Base-by-base conservation (phyloP, 1,140 invertebrate species). In the Lucilia cuprina region DNA sequence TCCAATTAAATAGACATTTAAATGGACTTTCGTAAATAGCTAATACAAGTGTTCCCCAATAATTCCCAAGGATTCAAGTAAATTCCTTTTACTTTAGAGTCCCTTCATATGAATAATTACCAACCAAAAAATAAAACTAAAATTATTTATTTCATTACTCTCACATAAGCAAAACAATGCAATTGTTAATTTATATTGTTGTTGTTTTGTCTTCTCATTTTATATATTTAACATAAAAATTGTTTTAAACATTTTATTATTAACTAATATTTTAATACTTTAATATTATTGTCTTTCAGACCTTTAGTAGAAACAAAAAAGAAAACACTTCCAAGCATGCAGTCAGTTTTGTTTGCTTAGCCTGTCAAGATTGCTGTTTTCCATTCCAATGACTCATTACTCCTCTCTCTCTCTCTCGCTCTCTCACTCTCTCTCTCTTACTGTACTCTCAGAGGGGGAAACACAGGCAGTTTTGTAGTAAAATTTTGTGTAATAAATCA, bases 201-300 rank as follows among this genome's bases (percentile, higher is more conserved):
- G 41, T 41, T 25, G 13, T 35, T 75, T 75, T 30, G 13, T 30
- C 74, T 75, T 3, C 21, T 75, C 34, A 75, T 75, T 75, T 41
- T 21, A 30, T 74, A 74, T 25, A 14, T 75, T 21, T 30, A 30
- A 25, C 34, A 35, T 75, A 75, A 25, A 21, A 75, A 17, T 75
- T 75, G 74, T 77, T 77, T 77, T 14, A 74, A 74, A 74, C 30
- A 74, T 21, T 25, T 21, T 30, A 30, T 30, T 30, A 30, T 70
- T 70, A 12, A 21, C 9, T 70, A 60, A 60, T 70, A 70, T 21
- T 41, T n/a, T 77, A 77, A 41, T 41, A 77, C 10, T 41, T 17
- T 75, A 13, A 30, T 41, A 35, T 77, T 77, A 77, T 47, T 77
- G 41, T 77, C 41, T 77, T 77, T 41, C 41, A 41, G 75, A 77